phyloP scores from a whole-genome alignment of 2,113 vertebrate species.

The Erinaceus europaeus region DNA sequence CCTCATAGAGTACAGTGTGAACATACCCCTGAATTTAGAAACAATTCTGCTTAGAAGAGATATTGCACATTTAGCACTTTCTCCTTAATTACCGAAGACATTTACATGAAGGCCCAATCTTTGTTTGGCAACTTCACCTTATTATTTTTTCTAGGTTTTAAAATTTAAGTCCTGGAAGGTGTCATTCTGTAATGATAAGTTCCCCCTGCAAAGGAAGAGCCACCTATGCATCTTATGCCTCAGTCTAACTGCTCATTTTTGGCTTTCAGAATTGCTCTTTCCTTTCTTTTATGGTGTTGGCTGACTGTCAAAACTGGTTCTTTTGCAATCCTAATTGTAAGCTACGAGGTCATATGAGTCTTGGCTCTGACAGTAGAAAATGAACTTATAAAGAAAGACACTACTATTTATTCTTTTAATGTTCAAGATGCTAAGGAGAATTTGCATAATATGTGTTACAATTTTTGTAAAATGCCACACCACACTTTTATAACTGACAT shows the following conservation, averaged over 20 bases:
- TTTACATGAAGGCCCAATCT: conserved; percentile 69
- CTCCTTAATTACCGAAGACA: conserved; percentile 68
- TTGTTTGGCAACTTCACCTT: conserved; percentile 69
- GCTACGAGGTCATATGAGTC: conserved; percentile 44
- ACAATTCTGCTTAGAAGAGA: conserved; percentile 58
- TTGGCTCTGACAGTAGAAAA: conserved; percentile 61
- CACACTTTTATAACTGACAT: conserved; percentile 53
- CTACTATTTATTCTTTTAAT: conserved; percentile 56
- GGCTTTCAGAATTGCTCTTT: conserved; percentile 41
- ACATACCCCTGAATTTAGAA: conserved; percentile 69
- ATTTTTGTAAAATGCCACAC: conserved; percentile 61
- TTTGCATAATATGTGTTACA: conserved; percentile 65
- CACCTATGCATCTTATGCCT: background rate
- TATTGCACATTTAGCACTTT: conserved; percentile 56
- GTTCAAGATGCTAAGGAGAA: conserved; percentile 37
- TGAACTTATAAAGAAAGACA: conserved; percentile 50
- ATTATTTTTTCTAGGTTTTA: conserved; percentile 46
- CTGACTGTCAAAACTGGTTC: conserved; percentile 52
- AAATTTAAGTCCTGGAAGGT: conserved; percentile 58
- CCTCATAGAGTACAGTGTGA: conserved; percentile 63
- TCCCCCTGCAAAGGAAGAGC: conserved; percentile 28
- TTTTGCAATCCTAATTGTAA: conserved; percentile 56
- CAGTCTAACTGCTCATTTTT: conserved; percentile 32
- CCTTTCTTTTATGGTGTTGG: conserved; percentile 50
- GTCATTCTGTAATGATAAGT: conserved; percentile 54